Percentiles rank a stretch among this genome's conserved stretches.
These are phyloP conservation scores for Lasaia peninsularis DNA, from an alignment of 1,140 invertebrate species.

Conservation along the genomic window DNA sequence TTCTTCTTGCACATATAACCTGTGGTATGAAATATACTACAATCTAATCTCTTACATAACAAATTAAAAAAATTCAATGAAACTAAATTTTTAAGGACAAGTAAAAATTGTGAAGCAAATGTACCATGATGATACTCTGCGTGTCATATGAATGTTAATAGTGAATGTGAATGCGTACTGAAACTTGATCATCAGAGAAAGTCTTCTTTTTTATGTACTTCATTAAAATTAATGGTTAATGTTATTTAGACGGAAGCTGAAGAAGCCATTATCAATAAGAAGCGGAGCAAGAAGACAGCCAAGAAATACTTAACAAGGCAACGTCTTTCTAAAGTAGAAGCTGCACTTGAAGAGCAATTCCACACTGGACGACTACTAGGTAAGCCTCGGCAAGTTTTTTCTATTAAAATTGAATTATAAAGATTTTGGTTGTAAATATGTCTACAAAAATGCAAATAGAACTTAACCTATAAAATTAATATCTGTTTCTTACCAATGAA, in stretches of 20 bases:
- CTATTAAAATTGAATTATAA: too few species aligned
- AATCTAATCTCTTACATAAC: too few species aligned
- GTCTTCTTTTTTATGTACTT: not conserved
- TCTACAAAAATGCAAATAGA: too few species aligned
- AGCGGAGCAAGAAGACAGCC: constrained; percentile 93
- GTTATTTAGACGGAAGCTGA: constrained; percentile 91
- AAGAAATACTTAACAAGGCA: constrained; percentile 96
- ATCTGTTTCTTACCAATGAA: too few species aligned
- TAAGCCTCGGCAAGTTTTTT: constrained; percentile 53
- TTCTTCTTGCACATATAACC: too few species aligned
- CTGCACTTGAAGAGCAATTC: constrained; percentile 97
- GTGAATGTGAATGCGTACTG: constrained; percentile 13
- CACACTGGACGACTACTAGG: constrained; percentile 95
- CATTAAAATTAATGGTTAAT: not conserved
- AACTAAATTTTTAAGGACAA: too few species aligned
- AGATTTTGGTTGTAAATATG: too few species aligned
- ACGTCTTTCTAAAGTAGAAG: constrained; percentile 95
- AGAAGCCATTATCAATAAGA: constrained; percentile 95
- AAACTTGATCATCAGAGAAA: not conserved
- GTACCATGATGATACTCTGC: constrained; percentile 48
- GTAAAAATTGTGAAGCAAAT: too few species aligned
- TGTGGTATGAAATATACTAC: too few species aligned
- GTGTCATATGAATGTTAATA: constrained; percentile 57
- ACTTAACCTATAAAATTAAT: too few species aligned
- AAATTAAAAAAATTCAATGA: too few species aligned